Evolutionary conservation across 2,113 vertebrate genomes (phyloP).

Genomic region (Ailurus styani): DNA sequence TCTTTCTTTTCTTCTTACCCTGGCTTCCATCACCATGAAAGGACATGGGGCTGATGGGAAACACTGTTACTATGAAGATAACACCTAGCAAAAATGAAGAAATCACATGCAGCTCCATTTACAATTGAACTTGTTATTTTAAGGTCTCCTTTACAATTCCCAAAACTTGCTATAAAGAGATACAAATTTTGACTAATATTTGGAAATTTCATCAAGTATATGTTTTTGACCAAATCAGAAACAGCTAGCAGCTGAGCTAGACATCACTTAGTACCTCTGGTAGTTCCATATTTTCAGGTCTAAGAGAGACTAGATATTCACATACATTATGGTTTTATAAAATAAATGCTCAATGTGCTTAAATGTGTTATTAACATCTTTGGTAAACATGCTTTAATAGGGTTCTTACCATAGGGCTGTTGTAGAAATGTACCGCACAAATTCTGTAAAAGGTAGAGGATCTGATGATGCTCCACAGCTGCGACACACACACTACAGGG

Average conservation of each 20-base stretch:
- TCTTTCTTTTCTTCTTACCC: background rate
- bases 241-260: background rate
- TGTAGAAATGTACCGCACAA: slow-evolving; percentile 97
- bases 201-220: background rate
- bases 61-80: background rate
- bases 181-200: background rate
- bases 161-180: background rate
- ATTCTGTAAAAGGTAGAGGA: slow-evolving; percentile 95
- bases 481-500: slow-evolving; percentile 91
- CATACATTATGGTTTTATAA: background rate
- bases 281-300: background rate
- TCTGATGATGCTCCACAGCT: slow-evolving; percentile 97
- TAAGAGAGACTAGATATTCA: background rate
- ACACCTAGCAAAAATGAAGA: background rate
- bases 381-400: background rate
- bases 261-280: background rate
- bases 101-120: background rate
- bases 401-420: slow-evolving; percentile 94
- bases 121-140: background rate
- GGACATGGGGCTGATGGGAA: background rate
- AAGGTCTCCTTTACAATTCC: background rate
- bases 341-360: background rate
- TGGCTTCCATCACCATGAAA: background rate
- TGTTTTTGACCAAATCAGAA: background rate
- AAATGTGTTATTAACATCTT: background rate